A percentile compares a stretch with the other conserved stretches of the same genome.
These are phyloP conservation scores for Rhinichthys klamathensis DNA, from an alignment of 2,113 vertebrate species.

Conservation along the genomic window DNA sequence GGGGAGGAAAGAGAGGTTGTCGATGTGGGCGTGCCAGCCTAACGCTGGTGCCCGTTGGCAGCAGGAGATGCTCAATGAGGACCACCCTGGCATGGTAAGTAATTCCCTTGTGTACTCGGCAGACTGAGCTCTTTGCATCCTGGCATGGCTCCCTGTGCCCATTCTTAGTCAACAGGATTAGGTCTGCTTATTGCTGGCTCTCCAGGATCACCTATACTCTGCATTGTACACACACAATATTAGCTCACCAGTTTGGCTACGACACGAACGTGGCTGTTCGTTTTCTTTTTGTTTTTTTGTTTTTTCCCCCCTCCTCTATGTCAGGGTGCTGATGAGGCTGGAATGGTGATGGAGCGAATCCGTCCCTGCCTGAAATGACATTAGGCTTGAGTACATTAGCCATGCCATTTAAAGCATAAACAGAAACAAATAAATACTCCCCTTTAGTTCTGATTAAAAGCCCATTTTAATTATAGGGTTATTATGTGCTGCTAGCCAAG, in stretches of 20 bases:
- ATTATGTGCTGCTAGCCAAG: constrained; percentile 52
- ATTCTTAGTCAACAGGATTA: constrained; percentile 76
- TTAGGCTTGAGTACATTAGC: constrained; percentile 69
- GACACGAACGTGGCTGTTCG: constrained; percentile 48
- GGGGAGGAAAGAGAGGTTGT: constrained; percentile 46
- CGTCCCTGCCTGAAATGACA: constrained; percentile 59
- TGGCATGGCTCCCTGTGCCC: constrained; percentile 76
- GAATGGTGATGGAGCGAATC: constrained; percentile 61
- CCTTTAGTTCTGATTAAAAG: constrained; percentile 57
- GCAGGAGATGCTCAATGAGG: constrained; percentile 65
- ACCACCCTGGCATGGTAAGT: constrained; percentile 67
- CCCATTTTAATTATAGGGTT: constrained; percentile 56
- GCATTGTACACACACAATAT: constrained; percentile 74
- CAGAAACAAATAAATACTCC: constrained; percentile 59
- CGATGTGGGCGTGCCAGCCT: constrained; percentile 61
- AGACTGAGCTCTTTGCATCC: constrained; percentile 65
- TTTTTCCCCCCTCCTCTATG: constrained; percentile 39
- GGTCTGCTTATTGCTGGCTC: constrained; percentile 65
- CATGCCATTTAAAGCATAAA: constrained; percentile 61
- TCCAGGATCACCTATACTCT: constrained; percentile 65
- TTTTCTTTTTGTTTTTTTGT: neutral
- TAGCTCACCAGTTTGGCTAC: constrained; percentile 73
- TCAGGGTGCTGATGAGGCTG: constrained; percentile 58
- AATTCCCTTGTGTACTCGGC: constrained; percentile 72
- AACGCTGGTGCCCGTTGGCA: constrained; percentile 64